A percentile compares a stretch with the other conserved stretches of the same genome.
Evolutionary conservation across 2,888 invertebrate species (phyloP).

Genomic region (Drosophila setosimentum): DNA sequence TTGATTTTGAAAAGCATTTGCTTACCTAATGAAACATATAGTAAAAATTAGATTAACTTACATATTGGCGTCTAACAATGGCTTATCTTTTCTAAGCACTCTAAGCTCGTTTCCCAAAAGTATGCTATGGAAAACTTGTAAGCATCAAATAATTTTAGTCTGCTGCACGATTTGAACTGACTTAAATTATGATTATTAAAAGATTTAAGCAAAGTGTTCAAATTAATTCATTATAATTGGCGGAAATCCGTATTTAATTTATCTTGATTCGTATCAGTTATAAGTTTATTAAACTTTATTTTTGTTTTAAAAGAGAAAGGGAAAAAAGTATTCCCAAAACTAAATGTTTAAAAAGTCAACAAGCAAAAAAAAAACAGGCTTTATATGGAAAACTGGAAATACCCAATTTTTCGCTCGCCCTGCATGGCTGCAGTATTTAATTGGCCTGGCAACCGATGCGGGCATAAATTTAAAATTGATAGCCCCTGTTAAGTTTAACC

Average conservation of each 20-base stretch:
- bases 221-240: background rate
- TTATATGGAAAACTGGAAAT: background rate
- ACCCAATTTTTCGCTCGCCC: background rate
- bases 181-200: background rate
- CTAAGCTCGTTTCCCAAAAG: slow-evolving; percentile 30
- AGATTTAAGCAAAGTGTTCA: too few species aligned
- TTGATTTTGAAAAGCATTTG: background rate
- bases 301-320: background rate
- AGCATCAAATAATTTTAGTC: background rate
- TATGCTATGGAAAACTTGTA: slow-evolving; percentile 26
- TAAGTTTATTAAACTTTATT: background rate
- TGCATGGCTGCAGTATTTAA: background rate
- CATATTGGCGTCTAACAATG: background rate
- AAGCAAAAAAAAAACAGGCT: background rate
- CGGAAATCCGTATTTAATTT: background rate
- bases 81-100: background rate
- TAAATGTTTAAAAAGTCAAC: background rate
- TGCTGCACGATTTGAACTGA: background rate
- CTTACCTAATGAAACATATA: background rate
- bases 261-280: background rate
- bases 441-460: background rate
- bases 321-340: background rate
- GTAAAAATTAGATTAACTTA: background rate
- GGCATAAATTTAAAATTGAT: slow-evolving; percentile 1
- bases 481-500: background rate